These are phyloP conservation scores for Pachyramphus minor DNA, from an alignment of 2,113 vertebrate genomes.

Conservation along the genomic window DNA sequence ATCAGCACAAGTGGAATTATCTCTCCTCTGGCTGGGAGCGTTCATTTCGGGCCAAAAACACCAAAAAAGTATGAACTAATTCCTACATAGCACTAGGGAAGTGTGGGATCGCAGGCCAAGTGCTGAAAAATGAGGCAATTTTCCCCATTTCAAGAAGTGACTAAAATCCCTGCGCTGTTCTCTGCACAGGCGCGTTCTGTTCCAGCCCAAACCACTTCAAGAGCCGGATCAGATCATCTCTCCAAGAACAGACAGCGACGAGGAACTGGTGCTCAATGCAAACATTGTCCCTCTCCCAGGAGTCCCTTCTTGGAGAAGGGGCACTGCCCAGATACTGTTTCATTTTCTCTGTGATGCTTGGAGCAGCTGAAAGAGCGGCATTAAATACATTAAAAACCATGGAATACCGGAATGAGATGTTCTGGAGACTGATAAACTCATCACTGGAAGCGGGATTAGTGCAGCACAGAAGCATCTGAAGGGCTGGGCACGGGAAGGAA, in stretches of 20 bases:
- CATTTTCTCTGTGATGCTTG: not conserved
- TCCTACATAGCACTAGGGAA: slow-evolving; percentile 54
- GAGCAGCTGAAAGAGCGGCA: not conserved
- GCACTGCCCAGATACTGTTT: not conserved
- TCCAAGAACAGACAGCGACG: not conserved
- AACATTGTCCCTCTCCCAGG: not conserved
- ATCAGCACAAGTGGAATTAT: slow-evolving; percentile 74
- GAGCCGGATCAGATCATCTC: not conserved
- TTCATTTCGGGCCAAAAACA: slow-evolving; percentile 76
- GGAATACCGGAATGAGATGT: not conserved
- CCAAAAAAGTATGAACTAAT: slow-evolving; percentile 76
- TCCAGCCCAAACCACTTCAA: slow-evolving; percentile 61
- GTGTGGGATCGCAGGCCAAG: slow-evolving; percentile 48
- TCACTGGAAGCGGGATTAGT: not conserved
- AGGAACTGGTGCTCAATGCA: not conserved
- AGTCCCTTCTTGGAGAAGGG: not conserved
- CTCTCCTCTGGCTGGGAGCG: slow-evolving; percentile 73
- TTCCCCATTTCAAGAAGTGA: slow-evolving; percentile 63
- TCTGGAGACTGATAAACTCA: not conserved
- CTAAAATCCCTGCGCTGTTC: slow-evolving; percentile 60
- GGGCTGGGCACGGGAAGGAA: not conserved
- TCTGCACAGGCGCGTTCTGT: slow-evolving; percentile 51
- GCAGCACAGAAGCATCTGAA: not conserved
- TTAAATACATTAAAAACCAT: not conserved
- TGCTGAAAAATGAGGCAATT: slow-evolving; percentile 64